phyloP scores from a whole-genome alignment of 2,888 invertebrate species.

The Gymnocheta viridis region DNA sequence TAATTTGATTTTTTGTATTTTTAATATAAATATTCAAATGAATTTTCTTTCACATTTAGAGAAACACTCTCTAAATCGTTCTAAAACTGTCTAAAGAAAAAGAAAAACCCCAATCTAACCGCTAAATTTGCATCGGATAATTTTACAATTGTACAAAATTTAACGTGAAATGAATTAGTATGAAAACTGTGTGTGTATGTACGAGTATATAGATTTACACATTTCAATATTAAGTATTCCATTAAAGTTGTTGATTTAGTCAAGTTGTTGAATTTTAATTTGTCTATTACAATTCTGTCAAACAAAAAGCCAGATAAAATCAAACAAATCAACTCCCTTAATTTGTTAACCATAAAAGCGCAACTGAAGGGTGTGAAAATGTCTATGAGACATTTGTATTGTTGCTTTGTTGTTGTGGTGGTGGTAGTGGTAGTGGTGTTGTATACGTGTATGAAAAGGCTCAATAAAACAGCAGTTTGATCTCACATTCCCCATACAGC shows the following conservation, averaged over 20 bases:
- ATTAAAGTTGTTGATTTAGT: constrained; percentile 21
- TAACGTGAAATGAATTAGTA: constrained; percentile 6
- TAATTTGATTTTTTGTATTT: too few relatives aligned
- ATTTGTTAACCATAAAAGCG: constrained; percentile 40
- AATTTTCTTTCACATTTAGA: too few relatives aligned
- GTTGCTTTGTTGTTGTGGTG: neutral
- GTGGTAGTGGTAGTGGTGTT: constrained; percentile 2
- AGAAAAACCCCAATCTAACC: neutral
- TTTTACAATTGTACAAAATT: neutral
- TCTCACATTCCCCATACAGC: constrained; percentile 30
- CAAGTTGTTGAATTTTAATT: constrained; percentile 46
- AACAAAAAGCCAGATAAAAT: constrained; percentile 27
- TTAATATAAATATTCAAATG: too few relatives aligned
- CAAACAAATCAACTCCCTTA: constrained; percentile 28
- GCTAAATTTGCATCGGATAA: neutral
- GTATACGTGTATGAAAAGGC: neutral
- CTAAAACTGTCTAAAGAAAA: neutral
- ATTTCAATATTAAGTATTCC: constrained; percentile 18
- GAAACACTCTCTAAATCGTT: neutral
- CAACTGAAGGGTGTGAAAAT: constrained; percentile 55
- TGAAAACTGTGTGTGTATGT: neutral
- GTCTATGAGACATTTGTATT: constrained; percentile 10
- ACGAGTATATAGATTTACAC: neutral
- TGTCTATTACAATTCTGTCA: constrained; percentile 55
- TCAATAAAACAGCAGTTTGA: neutral